Evolutionary conservation across 2,113 vertebrate genomes (phyloP).

Genomic region (Semicossyphus pulcher): DNA sequence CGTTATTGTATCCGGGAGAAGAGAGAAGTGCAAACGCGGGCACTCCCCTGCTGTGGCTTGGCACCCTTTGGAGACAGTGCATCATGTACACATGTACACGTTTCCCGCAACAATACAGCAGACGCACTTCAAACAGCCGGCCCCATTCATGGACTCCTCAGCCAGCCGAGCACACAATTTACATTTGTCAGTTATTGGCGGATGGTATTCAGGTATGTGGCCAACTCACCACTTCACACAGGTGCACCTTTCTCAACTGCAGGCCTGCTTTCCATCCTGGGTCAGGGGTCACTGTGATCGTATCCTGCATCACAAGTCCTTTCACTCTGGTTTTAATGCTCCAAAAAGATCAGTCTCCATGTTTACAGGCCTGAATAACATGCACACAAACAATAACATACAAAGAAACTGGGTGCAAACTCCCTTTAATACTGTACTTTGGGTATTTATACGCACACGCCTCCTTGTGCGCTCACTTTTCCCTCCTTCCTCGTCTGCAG

Average conservation of each 20-base stretch:
- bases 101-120: conserved; percentile 65
- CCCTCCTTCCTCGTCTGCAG: conserved; percentile 51
- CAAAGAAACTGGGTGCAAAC: conserved; percentile 4
- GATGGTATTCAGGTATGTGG: conserved; percentile 45
- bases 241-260: conserved; percentile 25
- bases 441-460: conserved; percentile 55
- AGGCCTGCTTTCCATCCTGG: conserved; percentile 33
- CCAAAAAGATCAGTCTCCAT: conserved; percentile 2
- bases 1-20: conserved; percentile 71
- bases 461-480: conserved; percentile 46
- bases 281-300: background rate
- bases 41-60: conserved; percentile 59
- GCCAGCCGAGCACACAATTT: conserved; percentile 46
- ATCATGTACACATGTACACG: conserved; percentile 62
- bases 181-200: conserved; percentile 56
- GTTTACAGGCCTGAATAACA: conserved; percentile 38
- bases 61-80: conserved; percentile 65
- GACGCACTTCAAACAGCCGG: conserved; percentile 47
- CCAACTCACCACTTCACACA: conserved; percentile 57
- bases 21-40: conserved; percentile 64
- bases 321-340: background rate
- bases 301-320: conserved; percentile 34
- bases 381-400: conserved; percentile 5
- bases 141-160: conserved; percentile 40
- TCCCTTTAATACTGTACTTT: conserved; percentile 51